phyloP scores from a whole-genome alignment of 30 jellyfish, hydroid and myxozoan genomes.

The Pelagia noctiluca region DNA sequence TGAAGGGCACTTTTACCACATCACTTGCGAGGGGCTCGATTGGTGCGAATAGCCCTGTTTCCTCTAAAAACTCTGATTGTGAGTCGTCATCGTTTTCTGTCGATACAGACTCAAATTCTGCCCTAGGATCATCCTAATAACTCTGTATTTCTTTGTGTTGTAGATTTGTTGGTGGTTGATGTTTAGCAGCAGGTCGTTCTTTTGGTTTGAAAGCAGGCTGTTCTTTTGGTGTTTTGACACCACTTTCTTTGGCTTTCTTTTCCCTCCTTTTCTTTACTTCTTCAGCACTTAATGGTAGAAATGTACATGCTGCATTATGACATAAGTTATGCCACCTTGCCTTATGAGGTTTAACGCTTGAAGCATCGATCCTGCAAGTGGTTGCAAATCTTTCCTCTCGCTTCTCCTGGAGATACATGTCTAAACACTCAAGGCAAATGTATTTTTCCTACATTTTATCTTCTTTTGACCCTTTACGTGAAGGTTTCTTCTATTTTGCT shows the following conservation, averaged over 20 bases:
- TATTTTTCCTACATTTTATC: too few relatives aligned
- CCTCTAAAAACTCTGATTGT: too few relatives aligned
- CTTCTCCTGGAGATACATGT: conserved; percentile 23
- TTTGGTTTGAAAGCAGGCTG: too few relatives aligned
- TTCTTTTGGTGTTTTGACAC: conserved; percentile 21
- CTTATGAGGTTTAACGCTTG: conserved; percentile 32
- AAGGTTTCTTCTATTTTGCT: too few relatives aligned
- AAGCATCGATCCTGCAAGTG: conserved; percentile 41
- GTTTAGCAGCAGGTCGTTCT: too few relatives aligned
- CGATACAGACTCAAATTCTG: background rate
- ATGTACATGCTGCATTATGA: conserved; percentile 30
- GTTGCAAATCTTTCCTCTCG: conserved; percentile 33
- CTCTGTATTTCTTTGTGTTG: background rate
- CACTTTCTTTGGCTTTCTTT: conserved; percentile 24
- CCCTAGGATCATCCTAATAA: conserved; percentile 1
- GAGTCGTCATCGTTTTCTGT: background rate
- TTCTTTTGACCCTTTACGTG: too few relatives aligned
- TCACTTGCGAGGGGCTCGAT: background rate
- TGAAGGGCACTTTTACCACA: background rate
- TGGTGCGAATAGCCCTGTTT: too few relatives aligned
- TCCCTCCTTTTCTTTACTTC: conserved; percentile 13
- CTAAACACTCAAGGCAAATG: conserved; percentile 40
- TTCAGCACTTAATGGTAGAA: conserved; percentile 52
- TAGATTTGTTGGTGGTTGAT: background rate
- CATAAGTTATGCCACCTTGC: conserved; percentile 58